Base-by-base conservation (phyloP, 2,888 invertebrate species). In the Syritta pipiens region DNA sequence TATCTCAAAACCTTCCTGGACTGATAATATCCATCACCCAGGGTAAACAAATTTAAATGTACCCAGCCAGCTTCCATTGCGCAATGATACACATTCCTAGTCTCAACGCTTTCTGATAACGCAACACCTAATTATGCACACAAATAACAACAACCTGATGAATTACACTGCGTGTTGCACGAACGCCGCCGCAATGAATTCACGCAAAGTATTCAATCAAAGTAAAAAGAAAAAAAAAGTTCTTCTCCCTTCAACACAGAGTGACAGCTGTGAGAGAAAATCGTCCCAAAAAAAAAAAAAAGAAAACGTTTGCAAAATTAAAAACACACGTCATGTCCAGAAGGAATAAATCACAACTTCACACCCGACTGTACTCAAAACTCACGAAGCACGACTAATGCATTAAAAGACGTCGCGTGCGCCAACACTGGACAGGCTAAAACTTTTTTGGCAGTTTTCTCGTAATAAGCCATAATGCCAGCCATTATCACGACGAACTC, bases 371-470 rank as follows among this genome's bases (percentile, higher is more conserved):
- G n/a, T n/a, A n/a, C n/a, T n/a, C 17, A n/a, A 35, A 28, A 46
- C 51, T 10, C 65, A 71, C 30, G 32, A 71, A 32, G 53, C 79
- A 74, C 79, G 79, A 74, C 59, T 55, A 12, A 35, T 67, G 55
- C 72, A 72, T 72, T 69, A n/a, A 35, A 14, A 14, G 60, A 12
- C 28, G 28, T 67, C 48, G 35, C 72, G 55, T 67, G 60, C 69
- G n/a, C 49, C 32, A n/a, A 14, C 30, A 12, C 30, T 60, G 60
- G 72, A 55, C 72, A 62, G n/a, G n/a, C 44, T 28, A 19, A 22
- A 48, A 22, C 14, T 32, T 17, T 69, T 71, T 63, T 49, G 72
- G 74, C 30, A 37, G 30, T 51, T 59, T 44, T 42, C 37, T 40
- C 67, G 12, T 57, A 74, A 74, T 68, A 68, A 74, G 67, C 57